Percentiles rank a stretch among this genome's conserved stretches.
phyloP scores from a whole-genome alignment of 2,797 vertebrate species.

The Eospalax fontanierii region DNA sequence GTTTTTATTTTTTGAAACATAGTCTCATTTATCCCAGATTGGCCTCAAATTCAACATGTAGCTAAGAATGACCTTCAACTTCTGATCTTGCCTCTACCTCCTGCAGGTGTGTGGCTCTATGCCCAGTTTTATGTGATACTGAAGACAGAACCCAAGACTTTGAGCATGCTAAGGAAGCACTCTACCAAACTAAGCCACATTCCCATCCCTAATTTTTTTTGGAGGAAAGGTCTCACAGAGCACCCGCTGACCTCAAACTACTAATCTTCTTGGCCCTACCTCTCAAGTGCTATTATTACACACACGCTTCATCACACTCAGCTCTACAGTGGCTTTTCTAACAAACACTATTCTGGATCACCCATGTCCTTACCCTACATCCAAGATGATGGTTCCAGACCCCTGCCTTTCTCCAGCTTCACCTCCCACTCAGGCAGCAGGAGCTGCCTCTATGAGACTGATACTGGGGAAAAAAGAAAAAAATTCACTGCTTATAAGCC shows the following conservation, averaged over 20 bases:
- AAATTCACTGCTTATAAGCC: slow-evolving; percentile 42
- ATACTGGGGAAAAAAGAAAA: slow-evolving; percentile 63
- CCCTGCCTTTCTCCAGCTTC: slow-evolving; percentile 53
- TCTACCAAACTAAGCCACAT: background rate
- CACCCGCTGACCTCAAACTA: background rate
- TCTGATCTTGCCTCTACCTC: background rate
- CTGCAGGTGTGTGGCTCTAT: background rate
- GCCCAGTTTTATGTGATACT: background rate
- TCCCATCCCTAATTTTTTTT: background rate
- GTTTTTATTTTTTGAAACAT: background rate
- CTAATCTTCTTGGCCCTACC: background rate
- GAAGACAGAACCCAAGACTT: background rate
- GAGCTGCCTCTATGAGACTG: slow-evolving; percentile 64
- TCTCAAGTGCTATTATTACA: background rate
- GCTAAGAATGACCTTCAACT: background rate
- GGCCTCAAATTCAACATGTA: background rate
- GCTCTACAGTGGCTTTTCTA: background rate
- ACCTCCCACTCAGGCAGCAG: slow-evolving; percentile 76
- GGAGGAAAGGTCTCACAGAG: background rate
- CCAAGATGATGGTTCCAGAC: slow-evolving; percentile 45
- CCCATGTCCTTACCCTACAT: background rate
- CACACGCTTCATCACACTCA: background rate
- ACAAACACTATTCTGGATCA: background rate
- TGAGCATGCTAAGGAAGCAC: background rate
- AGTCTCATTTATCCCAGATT: background rate